These are phyloP conservation scores for Castor canadensis DNA, from an alignment of 2,113 vertebrate genomes.

Conservation along the genomic window DNA sequence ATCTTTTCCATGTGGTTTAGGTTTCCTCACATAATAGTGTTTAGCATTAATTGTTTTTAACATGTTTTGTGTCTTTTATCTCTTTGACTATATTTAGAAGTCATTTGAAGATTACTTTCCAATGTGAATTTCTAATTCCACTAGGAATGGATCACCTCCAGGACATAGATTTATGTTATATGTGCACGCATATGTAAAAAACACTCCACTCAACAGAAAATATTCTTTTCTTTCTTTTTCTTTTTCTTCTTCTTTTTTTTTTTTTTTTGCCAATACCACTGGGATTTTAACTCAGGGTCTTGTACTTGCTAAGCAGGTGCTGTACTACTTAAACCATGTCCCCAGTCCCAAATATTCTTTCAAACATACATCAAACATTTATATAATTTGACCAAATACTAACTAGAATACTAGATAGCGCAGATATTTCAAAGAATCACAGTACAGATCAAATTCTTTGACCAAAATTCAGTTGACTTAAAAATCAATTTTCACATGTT, in stretches of 20 bases:
- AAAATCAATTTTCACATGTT: neutral
- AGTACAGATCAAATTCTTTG: neutral
- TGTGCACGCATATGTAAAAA: neutral
- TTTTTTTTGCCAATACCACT: no score
- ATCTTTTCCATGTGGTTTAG: neutral
- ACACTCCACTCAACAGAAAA: neutral
- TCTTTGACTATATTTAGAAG: neutral
- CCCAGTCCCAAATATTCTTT: neutral
- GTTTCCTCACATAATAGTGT: neutral
- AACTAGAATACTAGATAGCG: neutral
- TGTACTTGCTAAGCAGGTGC: no score
- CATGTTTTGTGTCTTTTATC: neutral
- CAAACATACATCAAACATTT: neutral
- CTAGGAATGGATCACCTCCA: neutral
- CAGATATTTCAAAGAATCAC: constrained; percentile 11
- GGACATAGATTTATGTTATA: neutral
- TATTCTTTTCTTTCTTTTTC: no score
- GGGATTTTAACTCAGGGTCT: no score
- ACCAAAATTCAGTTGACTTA: constrained; percentile 3
- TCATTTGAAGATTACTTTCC: constrained; percentile 9
- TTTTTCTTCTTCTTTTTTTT: no score
- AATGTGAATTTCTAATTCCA: neutral
- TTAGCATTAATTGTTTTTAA: neutral
- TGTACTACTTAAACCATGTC: no score
- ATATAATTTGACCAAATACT: neutral